A percentile compares a stretch with the other conserved stretches of the same genome.
These are phyloP conservation scores for Chionoecetes opilio DNA, from an alignment of 1,140 invertebrate species.

Conservation along the genomic window DNA sequence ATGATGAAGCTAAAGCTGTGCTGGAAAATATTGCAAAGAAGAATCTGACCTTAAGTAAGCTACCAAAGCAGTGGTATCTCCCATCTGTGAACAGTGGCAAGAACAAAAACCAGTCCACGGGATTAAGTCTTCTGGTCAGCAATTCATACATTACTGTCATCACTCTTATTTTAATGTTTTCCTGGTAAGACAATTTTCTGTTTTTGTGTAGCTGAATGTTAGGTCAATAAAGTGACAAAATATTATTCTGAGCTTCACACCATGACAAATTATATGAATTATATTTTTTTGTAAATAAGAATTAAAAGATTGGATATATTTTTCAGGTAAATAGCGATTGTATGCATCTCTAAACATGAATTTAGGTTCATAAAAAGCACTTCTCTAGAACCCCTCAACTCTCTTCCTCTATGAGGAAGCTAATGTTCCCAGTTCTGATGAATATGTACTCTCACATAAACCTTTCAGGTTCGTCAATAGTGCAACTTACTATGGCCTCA, in stretches of 20 bases:
- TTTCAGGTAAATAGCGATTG: no score
- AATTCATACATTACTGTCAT: constrained; percentile 62
- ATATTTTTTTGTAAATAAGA: no score
- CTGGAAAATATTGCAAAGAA: constrained; percentile 70
- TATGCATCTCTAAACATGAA: no score
- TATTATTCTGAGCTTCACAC: no score
- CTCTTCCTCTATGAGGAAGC: no score
- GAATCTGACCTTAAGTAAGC: constrained; percentile 69
- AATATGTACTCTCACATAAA: background rate
- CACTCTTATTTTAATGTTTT: constrained; percentile 63
- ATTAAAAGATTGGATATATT: no score
- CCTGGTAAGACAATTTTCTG: constrained; percentile 59
- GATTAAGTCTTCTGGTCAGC: constrained; percentile 51
- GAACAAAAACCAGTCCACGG: constrained; percentile 55
- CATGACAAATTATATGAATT: no score
- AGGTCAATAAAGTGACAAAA: no score
- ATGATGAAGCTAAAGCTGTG: constrained; percentile 75
- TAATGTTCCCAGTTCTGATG: background rate
- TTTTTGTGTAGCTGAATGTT: no score
- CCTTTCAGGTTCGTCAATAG: constrained; percentile 86
- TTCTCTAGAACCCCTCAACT: no score
- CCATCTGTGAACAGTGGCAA: background rate
- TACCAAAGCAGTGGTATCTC: constrained; percentile 74
- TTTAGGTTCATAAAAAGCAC: no score
- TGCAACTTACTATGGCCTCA: constrained; percentile 90